phyloP scores from a whole-genome alignment of 1,140 invertebrate species.

The Macrobrachium rosenbergii region DNA sequence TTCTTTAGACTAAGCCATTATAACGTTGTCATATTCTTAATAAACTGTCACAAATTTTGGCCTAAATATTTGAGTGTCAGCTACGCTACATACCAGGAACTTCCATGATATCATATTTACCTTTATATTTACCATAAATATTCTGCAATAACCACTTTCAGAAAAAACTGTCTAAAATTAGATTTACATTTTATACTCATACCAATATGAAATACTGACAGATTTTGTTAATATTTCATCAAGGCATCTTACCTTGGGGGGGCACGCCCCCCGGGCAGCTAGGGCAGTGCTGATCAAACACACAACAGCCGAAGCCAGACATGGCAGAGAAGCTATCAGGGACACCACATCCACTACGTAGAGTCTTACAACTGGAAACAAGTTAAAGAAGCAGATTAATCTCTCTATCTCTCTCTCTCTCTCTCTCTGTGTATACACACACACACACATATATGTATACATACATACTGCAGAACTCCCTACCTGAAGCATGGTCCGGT shows the following conservation, averaged over 20 bases:
- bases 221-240: neutral
- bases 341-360: constrained; percentile 44
- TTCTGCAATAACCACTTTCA: no score
- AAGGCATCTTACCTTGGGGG: constrained; percentile 32
- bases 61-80: no score
- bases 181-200: neutral
- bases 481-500: constrained; percentile 50
- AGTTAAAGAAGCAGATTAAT: neutral
- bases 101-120: no score
- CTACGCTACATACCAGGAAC: no score
- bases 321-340: constrained; percentile 29
- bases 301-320: constrained; percentile 18
- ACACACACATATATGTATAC: constrained; percentile 1
- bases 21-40: no score
- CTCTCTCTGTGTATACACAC: neutral
- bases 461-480: neutral
- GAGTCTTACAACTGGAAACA: constrained; percentile 27
- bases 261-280: constrained; percentile 38
- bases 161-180: no score
- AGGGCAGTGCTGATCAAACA: constrained; percentile 26
- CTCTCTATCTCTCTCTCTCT: no score
- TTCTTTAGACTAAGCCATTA: no score
- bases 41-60: no score
- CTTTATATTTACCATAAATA: no score
- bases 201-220: neutral